Percentiles rank a stretch among this genome's conserved stretches.
Evolutionary conservation across 2,888 invertebrate genomes (phyloP).

Genomic region (Drosophila demipolita): DNA sequence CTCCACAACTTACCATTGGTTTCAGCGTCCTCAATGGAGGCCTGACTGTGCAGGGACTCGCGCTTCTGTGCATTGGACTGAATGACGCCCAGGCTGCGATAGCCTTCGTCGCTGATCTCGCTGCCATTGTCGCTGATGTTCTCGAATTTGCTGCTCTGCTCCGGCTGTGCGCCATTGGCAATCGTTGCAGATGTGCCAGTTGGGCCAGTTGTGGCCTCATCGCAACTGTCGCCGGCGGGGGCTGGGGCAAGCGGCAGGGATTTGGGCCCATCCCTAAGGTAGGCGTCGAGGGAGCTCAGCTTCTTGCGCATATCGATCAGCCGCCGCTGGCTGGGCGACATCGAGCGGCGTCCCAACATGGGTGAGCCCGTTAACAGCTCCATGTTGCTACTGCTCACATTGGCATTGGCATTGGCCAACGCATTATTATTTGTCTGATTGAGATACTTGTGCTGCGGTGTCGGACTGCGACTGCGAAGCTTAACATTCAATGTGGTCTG

Average conservation of each 20-base stretch:
- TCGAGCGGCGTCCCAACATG: conserved; percentile 82
- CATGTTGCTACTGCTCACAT: neutral
- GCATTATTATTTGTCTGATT: conserved; percentile 61
- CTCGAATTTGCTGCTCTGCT: conserved; percentile 85
- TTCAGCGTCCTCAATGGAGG: conserved; percentile 90
- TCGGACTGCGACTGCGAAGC: conserved; percentile 86
- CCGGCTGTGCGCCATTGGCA: conserved; percentile 29
- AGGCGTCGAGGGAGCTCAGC: conserved; percentile 81
- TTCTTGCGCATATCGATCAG: conserved; percentile 84
- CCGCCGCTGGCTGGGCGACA: conserved; percentile 84
- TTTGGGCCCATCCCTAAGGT: conserved; percentile 69
- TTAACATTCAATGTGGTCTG: conserved; percentile 53
- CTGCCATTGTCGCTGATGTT: conserved; percentile 92
- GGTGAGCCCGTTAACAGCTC: conserved; percentile 69
- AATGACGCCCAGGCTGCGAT: conserved; percentile 91
- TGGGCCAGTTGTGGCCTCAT: conserved; percentile 13
- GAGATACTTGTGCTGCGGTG: conserved; percentile 86
- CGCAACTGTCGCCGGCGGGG: conserved; percentile 20
- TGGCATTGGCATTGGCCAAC: neutral
- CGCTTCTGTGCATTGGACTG: conserved; percentile 87
- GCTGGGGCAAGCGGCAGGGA: conserved; percentile 63
- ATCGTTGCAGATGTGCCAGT: neutral
- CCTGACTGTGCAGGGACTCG: conserved; percentile 90
- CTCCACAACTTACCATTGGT: conserved; percentile 86
- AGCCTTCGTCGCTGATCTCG: conserved; percentile 94